Conservation (phyloP, 2,113 vertebrate genomes). For the Pao palembangensis region DNA sequence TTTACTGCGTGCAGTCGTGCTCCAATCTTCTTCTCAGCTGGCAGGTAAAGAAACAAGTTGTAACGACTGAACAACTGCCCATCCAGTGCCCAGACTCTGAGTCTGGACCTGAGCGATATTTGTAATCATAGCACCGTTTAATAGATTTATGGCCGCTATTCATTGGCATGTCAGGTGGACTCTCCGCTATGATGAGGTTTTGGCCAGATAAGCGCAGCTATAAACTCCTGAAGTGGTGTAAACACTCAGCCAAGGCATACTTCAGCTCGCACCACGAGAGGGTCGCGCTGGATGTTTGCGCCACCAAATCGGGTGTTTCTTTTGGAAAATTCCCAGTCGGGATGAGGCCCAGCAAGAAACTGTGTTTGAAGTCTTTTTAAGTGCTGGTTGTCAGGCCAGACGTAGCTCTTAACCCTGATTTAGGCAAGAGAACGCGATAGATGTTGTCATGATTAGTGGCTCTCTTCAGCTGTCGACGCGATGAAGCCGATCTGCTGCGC, state of each 20-base stretch:
- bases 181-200: slow-evolving; percentile 42
- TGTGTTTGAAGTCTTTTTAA: slow-evolving; percentile 51
- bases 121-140: slow-evolving; percentile 28
- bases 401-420: slow-evolving; percentile 39
- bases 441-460: slow-evolving; percentile 53
- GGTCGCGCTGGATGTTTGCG: slow-evolving; percentile 28
- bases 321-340: slow-evolving; percentile 26
- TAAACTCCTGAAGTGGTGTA: slow-evolving; percentile 55
- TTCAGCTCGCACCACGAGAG: slow-evolving; percentile 1
- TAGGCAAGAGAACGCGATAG: slow-evolving; percentile 36
- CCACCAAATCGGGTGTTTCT: slow-evolving; percentile 19
- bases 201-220: slow-evolving; percentile 26
- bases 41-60: slow-evolving; percentile 21
- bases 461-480: slow-evolving; percentile 21
- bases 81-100: slow-evolving; percentile 4
- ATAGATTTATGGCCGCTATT: slow-evolving; percentile 50
- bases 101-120: background rate
- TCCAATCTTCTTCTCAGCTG: slow-evolving; percentile 22
- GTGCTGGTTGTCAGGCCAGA: slow-evolving; percentile 55
- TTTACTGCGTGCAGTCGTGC: slow-evolving; percentile 23
- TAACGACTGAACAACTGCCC: slow-evolving; percentile 6
- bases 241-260: slow-evolving; percentile 16
- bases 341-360: slow-evolving; percentile 32
- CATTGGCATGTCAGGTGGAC: slow-evolving; percentile 58
- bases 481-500: slow-evolving; percentile 30